Evolutionary conservation across 2,797 vertebrate genomes (phyloP).

Genomic region (Alauda arvensis): DNA sequence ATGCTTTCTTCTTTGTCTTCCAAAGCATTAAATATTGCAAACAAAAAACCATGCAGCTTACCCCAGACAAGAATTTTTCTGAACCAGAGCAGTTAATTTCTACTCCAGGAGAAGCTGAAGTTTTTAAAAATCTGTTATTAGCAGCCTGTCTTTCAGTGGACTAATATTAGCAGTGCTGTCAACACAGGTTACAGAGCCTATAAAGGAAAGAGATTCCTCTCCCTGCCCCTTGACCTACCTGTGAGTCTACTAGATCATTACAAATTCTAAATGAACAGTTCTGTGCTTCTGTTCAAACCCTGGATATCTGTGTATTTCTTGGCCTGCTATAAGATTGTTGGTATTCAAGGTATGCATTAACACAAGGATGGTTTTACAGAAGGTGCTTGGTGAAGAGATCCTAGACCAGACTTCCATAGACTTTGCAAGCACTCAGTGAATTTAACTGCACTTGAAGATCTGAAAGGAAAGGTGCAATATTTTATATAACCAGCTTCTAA

Average conservation of each 20-base stretch:
- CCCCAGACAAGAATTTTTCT: not conserved
- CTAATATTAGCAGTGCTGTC: slow-evolving; percentile 13
- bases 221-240: not conserved
- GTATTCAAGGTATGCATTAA: not conserved
- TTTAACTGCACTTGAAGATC: not conserved
- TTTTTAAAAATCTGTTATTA: slow-evolving; percentile 42
- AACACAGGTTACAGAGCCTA: slow-evolving; percentile 12
- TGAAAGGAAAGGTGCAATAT: not conserved
- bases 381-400: not conserved
- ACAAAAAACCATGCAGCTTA: not conserved
- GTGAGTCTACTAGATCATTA: not conserved
- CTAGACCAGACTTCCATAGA: not conserved
- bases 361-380: not conserved
- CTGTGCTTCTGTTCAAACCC: not conserved
- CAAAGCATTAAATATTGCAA: not conserved
- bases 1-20: not conserved
- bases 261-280: slow-evolving; percentile 21
- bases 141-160: not conserved
- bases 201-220: slow-evolving; percentile 6
- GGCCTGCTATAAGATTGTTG: not conserved
- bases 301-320: not conserved
- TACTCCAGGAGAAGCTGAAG: not conserved
- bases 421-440: not conserved
- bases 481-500: not conserved
- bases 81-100: not conserved